Base-by-base conservation (phyloP, 2,113 vertebrate species). In the Pelecanoides urinatrix region DNA sequence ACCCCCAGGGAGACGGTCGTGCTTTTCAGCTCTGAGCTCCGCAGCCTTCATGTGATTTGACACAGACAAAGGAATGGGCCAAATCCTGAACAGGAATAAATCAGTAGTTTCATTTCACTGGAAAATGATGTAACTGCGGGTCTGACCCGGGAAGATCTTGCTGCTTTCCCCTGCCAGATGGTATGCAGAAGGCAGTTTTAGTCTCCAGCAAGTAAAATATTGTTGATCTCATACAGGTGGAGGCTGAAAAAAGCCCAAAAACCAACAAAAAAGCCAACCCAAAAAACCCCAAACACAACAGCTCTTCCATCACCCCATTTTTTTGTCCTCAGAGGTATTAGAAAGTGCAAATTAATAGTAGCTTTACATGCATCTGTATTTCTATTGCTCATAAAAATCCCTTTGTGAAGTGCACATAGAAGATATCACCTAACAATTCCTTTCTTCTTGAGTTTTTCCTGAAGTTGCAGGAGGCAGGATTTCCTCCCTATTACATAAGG, bases 401-500 rank as follows among this genome's bases (percentile, higher is more conserved):
- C 22, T 83, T 68, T 86, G 34, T 61, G 27, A 80, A 61, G 13
- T 7, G 18, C 47, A 67, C 21, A 26, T 2, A 93, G 77, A 50
- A 94, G 49, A 49, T 79, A 88, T 0, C 70, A 91, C 83, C 76
- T 62, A 44, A 66, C 61, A 92, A 89, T 10, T 50, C 53, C 42
- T 84, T 94, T 92, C 65, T 81, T 81, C 62, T 85, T 59, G 50
- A 42, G 30, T 86, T 94, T 93, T 93, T 82, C 85, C 80, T 81
- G 73, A 74, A 91, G 83, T 55, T n/a, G 32, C 67, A 91, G 82
- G 22, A 96, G 88, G 55, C 94, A 92, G 95, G 95, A 97, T 95
- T 96, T 96, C 93, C 94, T 95, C 92, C 75, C 78, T 62, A 30
- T 96, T 97, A 90, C 91, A 83, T 90, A 92, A 94, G 84, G 45